A percentile compares a stretch with the other conserved stretches of the same genome.
phyloP scores from a whole-genome alignment of 1,140 invertebrate species.

The Drosophila rhopaloa region DNA sequence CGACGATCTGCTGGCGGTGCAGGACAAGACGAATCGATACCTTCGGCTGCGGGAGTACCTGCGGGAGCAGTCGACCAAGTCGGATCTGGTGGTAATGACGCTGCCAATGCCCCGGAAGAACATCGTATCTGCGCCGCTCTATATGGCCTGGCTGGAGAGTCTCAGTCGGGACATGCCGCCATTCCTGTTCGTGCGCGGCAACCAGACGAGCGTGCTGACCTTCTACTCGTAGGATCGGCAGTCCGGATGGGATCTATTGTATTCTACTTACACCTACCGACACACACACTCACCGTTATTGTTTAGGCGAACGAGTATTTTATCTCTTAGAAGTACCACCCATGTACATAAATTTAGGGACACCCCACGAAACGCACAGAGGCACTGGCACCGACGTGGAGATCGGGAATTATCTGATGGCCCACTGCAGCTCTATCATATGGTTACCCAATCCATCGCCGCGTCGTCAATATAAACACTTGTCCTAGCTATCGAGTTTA shows the following conservation, averaged over 20 bases:
- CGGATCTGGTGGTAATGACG: conserved; percentile 95
- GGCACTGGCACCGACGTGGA: conserved; percentile 29
- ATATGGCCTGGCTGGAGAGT: conserved; percentile 97
- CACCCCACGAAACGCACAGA: conserved; percentile 44
- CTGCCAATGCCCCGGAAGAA: conserved; percentile 96
- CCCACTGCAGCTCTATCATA: background rate
- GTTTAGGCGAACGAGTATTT: conserved; percentile 57
- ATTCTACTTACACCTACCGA: conserved; percentile 52
- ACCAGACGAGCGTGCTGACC: conserved; percentile 97
- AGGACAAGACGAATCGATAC: conserved; percentile 96
- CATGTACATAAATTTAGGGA: conserved; percentile 70
- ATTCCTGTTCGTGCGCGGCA: conserved; percentile 96
- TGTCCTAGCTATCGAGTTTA: conserved; percentile 40
- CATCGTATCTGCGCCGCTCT: conserved; percentile 94
- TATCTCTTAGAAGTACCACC: conserved; percentile 71
- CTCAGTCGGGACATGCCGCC: conserved; percentile 95
- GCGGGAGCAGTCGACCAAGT: conserved; percentile 92
- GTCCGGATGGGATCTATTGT: conserved; percentile 17
- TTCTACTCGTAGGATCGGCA: conserved; percentile 93
- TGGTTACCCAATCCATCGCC: conserved; percentile 1
- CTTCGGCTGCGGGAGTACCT: conserved; percentile 94
- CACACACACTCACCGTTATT: conserved; percentile 38
- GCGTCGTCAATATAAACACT: conserved; percentile 22
- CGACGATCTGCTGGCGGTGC: conserved; percentile 92
- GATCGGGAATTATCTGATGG: background rate